Conservation (phyloP, 2,888 invertebrate genomes). For the Odontothrips loti region DNA sequence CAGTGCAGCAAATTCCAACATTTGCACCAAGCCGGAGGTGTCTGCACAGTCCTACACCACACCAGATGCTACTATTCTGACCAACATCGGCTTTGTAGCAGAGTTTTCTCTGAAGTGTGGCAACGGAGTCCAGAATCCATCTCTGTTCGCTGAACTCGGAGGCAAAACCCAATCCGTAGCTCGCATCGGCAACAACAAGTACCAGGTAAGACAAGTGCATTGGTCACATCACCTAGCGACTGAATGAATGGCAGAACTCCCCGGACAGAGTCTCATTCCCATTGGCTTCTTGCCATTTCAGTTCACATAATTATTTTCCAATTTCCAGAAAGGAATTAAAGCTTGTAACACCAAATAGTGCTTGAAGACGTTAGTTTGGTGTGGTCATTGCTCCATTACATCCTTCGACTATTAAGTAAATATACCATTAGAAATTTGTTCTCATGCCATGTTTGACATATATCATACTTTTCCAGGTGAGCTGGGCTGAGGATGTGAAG, state of each 20-base stretch:
- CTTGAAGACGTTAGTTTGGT: no score
- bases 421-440: no score
- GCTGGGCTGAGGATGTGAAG: slow-evolving; percentile 86
- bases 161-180: slow-evolving; percentile 82
- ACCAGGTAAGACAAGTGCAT: slow-evolving; percentile 53
- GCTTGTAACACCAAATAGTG: no score
- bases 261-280: no score
- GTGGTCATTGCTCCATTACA: no score
- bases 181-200: slow-evolving; percentile 60
- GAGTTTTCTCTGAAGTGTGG: slow-evolving; percentile 84
- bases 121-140: slow-evolving; percentile 61
- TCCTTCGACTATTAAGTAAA: no score
- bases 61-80: slow-evolving; percentile 85
- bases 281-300: no score
- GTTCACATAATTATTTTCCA: slow-evolving; percentile 24
- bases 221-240: no score
- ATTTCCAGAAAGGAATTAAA: no score
- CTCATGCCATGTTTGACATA: no score
- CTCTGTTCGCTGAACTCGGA: slow-evolving; percentile 83
- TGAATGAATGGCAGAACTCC: no score
- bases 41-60: slow-evolving; percentile 82
- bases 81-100: slow-evolving; percentile 83
- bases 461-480: slow-evolving; percentile 58
- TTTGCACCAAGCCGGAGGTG: slow-evolving; percentile 51
- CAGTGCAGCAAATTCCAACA: slow-evolving; percentile 35